Evolutionary conservation across 2,797 vertebrate species (phyloP).

Genomic region (Tauraco hartlaubi): DNA sequence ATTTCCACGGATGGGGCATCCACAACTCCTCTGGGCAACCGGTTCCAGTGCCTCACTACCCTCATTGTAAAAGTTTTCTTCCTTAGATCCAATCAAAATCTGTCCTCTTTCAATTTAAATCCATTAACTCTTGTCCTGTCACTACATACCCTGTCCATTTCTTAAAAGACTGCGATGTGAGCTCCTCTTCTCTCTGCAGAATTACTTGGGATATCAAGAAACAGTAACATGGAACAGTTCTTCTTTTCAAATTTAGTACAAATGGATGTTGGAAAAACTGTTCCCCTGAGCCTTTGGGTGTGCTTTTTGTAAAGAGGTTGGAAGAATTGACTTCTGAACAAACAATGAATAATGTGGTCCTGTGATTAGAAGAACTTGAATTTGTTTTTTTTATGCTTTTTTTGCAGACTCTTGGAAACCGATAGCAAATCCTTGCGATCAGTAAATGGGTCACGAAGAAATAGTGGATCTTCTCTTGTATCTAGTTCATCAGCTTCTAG

Average conservation of each 20-base stretch:
- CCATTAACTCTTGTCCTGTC: too few relatives aligned
- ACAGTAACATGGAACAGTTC: background rate
- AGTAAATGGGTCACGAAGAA: slow-evolving; percentile 96
- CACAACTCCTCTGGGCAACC: too few relatives aligned
- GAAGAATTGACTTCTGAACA: background rate
- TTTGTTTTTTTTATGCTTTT: slow-evolving; percentile 20
- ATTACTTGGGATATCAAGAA: background rate
- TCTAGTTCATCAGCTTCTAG: slow-evolving; percentile 99
- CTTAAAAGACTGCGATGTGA: background rate
- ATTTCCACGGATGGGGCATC: too few relatives aligned
- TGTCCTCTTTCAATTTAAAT: too few relatives aligned
- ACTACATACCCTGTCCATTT: background rate
- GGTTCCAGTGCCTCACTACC: too few relatives aligned
- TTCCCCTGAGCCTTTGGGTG: background rate
- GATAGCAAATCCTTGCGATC: slow-evolving; percentile 96
- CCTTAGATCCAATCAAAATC: too few relatives aligned
- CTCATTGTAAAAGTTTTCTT: too few relatives aligned
- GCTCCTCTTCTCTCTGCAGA: background rate
- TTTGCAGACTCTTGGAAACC: slow-evolving; percentile 92
- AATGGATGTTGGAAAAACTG: background rate
- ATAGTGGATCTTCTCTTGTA: slow-evolving; percentile 96
- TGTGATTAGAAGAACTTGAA: background rate
- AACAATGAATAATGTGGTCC: background rate
- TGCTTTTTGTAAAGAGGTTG: background rate
- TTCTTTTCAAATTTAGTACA: background rate